Percentiles rank a stretch among this genome's conserved stretches.
Evolutionary conservation across 2,888 invertebrate genomes (phyloP).

Genomic region (Phanerotoma sp.): DNA sequence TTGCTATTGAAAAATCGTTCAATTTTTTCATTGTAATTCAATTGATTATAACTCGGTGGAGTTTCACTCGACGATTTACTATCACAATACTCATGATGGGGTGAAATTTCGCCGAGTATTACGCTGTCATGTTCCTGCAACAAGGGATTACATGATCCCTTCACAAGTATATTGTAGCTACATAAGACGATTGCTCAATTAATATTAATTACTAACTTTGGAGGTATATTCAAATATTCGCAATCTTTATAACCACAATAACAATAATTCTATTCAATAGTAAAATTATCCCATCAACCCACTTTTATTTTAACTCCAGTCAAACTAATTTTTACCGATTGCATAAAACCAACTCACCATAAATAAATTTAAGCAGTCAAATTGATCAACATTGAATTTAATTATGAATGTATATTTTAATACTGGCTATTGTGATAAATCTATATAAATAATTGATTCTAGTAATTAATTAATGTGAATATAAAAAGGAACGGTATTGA

Average conservation of each 20-base stretch:
- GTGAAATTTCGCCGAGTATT: slow-evolving; percentile 82
- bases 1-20: slow-evolving; percentile 62
- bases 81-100: slow-evolving; percentile 77
- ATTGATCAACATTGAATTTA: too few species aligned
- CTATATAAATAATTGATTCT: background rate
- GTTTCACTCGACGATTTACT: slow-evolving; percentile 80
- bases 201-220: too few species aligned
- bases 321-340: too few species aligned
- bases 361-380: too few species aligned
- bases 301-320: too few species aligned
- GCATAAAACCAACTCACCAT: too few species aligned
- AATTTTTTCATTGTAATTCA: slow-evolving; percentile 83
- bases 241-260: too few species aligned
- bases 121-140: slow-evolving; percentile 75
- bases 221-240: too few species aligned
- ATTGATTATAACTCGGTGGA: slow-evolving; percentile 79
- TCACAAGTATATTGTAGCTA: slow-evolving; percentile 49
- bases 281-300: too few species aligned
- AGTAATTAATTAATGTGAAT: background rate
- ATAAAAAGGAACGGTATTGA: slow-evolving; percentile 24
- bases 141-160: slow-evolving; percentile 55
- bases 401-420: too few species aligned
- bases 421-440: too few species aligned
- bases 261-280: too few species aligned
- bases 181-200: background rate